Base-by-base conservation (phyloP, 2,888 invertebrate genomes). In the Eugnorisma glareosa region DNA sequence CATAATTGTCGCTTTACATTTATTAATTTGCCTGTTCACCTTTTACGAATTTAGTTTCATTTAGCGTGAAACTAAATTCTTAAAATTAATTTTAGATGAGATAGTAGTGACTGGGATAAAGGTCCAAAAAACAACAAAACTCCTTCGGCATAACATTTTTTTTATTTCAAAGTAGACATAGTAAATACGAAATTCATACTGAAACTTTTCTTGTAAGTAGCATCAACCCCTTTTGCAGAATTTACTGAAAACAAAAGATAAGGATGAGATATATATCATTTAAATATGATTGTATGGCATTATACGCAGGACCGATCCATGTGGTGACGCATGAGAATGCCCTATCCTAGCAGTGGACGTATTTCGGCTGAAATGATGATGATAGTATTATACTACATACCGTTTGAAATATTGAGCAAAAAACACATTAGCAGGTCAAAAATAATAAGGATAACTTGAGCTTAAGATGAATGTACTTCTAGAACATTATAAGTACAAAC, bases 211-310 rank as follows among this genome's bases (percentile, higher is more conserved):
- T 54, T 69, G 67, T 31, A 24, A 24, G 10, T 43, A 51, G 64
- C 45, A 4, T 59, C 45, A n/a, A 18, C 8, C 21, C 5, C 24
- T 31, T n/a, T 21, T 35, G 64, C 18, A n/a, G 31, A 35, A 35
- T 21, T 84, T 69, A 84, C 81, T 81, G 81, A 54, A 84, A 84
- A 64, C 8, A 64, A 61, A 64, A 35, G 3, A 6, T 15, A 37
- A 7, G 13, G 3, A 37, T 37, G 7, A 63, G 15, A 18, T 57
- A 54, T 51, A 10, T 24, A 11, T 24, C 10, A 51, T 51, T 51
- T 51, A 4, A 51, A 18, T 51, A n/a, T n/a, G 3, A 24, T 2
- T 24, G 2, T 24, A 2, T 45, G 7, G 35, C 4, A 35, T 48
- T 48, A 48, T 48, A 45, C 7, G 6, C 48, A 48, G 10, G 5